phyloP scores from a whole-genome alignment of 2,797 vertebrate species.

The Lateolabrax maculatus region DNA sequence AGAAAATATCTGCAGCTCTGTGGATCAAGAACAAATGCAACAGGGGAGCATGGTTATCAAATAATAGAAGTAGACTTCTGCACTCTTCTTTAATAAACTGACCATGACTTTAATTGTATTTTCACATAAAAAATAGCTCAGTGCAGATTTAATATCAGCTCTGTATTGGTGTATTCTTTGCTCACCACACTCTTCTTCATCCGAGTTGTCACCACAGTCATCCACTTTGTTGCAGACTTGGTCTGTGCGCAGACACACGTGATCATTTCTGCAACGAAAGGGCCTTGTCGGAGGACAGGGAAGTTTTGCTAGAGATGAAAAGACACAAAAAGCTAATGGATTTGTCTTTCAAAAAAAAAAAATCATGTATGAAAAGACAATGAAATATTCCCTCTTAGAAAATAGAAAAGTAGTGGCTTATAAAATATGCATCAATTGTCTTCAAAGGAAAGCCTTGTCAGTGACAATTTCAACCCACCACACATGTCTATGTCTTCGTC shows the following conservation, averaged over 20 bases:
- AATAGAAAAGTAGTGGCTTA: slow-evolving; percentile 21
- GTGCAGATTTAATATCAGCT: slow-evolving; percentile 5
- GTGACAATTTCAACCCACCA: slow-evolving; percentile 84
- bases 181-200: slow-evolving; percentile 95
- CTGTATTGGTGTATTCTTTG: background rate
- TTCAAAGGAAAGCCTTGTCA: slow-evolving; percentile 30
- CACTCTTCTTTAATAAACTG: slow-evolving; percentile 8
- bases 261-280: slow-evolving; percentile 92
- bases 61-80: slow-evolving; percentile 29
- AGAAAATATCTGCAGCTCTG: background rate
- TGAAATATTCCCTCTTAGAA: slow-evolving; percentile 1
- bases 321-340: slow-evolving; percentile 28
- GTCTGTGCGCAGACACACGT: slow-evolving; percentile 92
- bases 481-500: slow-evolving; percentile 96
- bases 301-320: slow-evolving; percentile 87
- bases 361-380: slow-evolving; percentile 2
- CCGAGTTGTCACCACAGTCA: slow-evolving; percentile 96
- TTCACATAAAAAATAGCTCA: background rate
- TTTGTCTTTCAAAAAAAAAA: slow-evolving; percentile 21
- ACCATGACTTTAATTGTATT: background rate
- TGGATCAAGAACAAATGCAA: slow-evolving; percentile 9
- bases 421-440: slow-evolving; percentile 58
- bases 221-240: slow-evolving; percentile 95
- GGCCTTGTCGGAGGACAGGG: slow-evolving; percentile 94
- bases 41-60: slow-evolving; percentile 9